These are phyloP conservation scores for Eulemur macaco DNA, from an alignment of 2,113 vertebrate species.

Conservation along the genomic window DNA sequence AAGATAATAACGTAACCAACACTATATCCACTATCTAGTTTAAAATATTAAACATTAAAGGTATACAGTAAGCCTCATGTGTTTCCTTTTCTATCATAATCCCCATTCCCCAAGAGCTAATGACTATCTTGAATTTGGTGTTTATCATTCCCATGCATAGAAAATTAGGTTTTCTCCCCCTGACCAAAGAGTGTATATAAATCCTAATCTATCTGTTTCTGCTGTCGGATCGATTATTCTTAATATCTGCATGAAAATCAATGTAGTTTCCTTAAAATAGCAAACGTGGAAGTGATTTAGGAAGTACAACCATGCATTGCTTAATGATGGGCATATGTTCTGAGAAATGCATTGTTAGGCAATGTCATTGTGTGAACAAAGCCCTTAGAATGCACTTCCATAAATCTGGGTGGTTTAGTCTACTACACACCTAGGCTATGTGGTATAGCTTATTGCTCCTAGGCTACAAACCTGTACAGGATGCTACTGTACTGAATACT, in stretches of 20 bases:
- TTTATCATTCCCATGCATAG: not conserved
- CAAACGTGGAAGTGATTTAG: not conserved
- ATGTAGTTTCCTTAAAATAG: not conserved
- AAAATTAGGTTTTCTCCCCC: not conserved
- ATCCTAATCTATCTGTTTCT: not conserved
- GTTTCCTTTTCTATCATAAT: not conserved
- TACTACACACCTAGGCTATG: not conserved
- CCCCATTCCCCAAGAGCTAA: not conserved
- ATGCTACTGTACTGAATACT: not conserved
- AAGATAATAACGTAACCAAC: not conserved
- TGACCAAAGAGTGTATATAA: not conserved
- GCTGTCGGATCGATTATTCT: not conserved
- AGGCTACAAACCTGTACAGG: not conserved
- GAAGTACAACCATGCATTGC: not conserved
- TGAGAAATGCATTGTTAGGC: not conserved
- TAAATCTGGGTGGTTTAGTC: not conserved
- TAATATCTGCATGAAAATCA: slow-evolving; percentile 9
- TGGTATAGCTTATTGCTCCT: not conserved
- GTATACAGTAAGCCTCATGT: not conserved
- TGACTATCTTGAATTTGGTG: not conserved
- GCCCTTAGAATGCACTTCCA: not conserved
- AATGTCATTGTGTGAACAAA: not conserved
- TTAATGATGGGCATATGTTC: not conserved
- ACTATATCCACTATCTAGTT: not conserved
- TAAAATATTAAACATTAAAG: not conserved